These are phyloP conservation scores for Alosa sapidissima DNA, from an alignment of 2,797 vertebrate species.

Conservation along the genomic window DNA sequence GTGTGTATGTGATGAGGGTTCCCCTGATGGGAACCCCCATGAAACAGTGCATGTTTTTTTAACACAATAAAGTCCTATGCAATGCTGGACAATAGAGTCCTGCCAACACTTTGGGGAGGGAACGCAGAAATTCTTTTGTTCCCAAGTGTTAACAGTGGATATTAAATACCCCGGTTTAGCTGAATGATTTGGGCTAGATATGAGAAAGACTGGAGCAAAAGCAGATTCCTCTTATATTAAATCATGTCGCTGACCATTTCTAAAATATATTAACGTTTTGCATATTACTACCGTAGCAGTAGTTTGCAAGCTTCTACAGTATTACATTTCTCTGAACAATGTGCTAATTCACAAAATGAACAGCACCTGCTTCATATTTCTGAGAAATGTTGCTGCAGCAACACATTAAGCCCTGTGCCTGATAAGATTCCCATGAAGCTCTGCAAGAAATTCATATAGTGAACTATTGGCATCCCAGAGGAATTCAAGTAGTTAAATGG, in stretches of 20 bases:
- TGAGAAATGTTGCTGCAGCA: constrained; percentile 34
- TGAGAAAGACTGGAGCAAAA: background rate
- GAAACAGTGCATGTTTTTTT: background rate
- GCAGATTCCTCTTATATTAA: background rate
- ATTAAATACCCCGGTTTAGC: background rate
- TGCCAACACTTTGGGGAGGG: background rate
- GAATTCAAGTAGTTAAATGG: background rate
- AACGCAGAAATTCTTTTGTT: background rate
- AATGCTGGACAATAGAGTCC: background rate
- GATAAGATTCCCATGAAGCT: constrained; percentile 8
- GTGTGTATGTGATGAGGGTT: background rate
- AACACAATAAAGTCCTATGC: background rate
- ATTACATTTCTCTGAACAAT: constrained; percentile 50
- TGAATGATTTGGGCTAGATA: background rate
- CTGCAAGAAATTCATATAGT: background rate
- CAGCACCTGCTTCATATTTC: constrained; percentile 46
- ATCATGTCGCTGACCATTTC: constrained; percentile 10
- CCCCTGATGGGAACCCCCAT: background rate
- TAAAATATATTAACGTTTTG: constrained; percentile 25
- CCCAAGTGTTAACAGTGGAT: background rate
- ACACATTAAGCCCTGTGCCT: background rate
- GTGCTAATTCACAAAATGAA: constrained; percentile 53
- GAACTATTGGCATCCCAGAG: background rate
- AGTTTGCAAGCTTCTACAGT: background rate
- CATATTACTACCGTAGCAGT: constrained; percentile 29